Conservation (phyloP, 2,113 vertebrate species). For the Myiozetetes cayanensis region DNA sequence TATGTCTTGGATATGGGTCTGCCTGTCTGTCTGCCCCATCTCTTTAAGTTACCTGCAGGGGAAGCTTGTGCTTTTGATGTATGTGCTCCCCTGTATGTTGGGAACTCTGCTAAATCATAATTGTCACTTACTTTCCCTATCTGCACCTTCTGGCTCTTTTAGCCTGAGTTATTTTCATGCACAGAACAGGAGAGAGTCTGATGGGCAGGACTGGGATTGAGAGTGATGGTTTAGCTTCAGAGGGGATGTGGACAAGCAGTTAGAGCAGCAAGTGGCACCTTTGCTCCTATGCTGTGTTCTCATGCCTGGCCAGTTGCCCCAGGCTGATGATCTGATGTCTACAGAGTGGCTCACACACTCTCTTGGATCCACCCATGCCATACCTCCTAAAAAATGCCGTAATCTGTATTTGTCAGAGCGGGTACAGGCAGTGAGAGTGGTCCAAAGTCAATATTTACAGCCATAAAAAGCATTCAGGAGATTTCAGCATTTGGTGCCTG, state of each 20-base stretch:
- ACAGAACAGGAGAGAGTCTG: neutral
- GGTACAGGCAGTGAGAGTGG: neutral
- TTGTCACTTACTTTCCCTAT: neutral
- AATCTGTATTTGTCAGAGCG: neutral
- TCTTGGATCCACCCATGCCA: neutral
- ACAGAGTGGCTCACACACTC: neutral
- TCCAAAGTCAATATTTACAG: neutral
- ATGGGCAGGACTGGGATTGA: neutral
- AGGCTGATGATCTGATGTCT: neutral
- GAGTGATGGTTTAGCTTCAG: neutral
- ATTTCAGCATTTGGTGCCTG: neutral
- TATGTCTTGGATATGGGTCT: neutral
- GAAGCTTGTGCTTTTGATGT: neutral
- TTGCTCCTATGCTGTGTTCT: rapidly evolving
- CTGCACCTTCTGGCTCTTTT: neutral
- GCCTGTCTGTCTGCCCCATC: neutral
- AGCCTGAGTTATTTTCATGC: neutral
- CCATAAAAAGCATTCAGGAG: neutral
- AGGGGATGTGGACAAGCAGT: neutral
- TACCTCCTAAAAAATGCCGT: neutral
- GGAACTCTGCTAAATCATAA: neutral
- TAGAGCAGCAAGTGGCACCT: neutral
- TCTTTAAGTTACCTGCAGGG: neutral
- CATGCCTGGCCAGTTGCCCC: neutral
- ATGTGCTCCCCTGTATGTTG: neutral